These are phyloP conservation scores for Acleris emargana DNA, from an alignment of 2,888 invertebrate genomes.

Conservation along the genomic window DNA sequence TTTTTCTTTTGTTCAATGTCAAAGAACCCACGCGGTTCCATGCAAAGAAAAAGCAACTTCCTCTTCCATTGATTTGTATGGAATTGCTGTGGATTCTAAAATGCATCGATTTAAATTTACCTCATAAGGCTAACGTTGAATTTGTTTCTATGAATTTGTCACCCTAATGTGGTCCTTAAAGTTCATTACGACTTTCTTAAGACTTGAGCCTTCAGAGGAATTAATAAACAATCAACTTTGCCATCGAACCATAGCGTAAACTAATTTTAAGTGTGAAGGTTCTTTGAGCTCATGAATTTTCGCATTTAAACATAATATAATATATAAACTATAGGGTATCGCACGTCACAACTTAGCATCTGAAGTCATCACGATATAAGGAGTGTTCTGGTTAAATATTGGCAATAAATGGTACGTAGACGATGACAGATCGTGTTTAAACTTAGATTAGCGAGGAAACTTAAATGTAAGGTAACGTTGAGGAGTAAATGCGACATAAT, in stretches of 20 bases:
- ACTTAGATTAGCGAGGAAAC: slow-evolving; percentile 56
- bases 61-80: slow-evolving; percentile 78
- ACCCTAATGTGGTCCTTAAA: too few species aligned
- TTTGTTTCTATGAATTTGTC: too few species aligned
- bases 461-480: slow-evolving; percentile 64
- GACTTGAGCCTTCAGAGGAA: neutral
- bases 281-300: slow-evolving; percentile 78
- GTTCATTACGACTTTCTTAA: too few species aligned
- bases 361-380: slow-evolving; percentile 72
- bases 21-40: slow-evolving; percentile 74
- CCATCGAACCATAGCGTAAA: slow-evolving; percentile 52
- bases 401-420: slow-evolving; percentile 72
- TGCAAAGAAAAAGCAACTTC: slow-evolving; percentile 79
- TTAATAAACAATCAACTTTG: slow-evolving; percentile 55
- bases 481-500: slow-evolving; percentile 68
- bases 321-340: slow-evolving; percentile 72
- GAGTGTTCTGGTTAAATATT: slow-evolving; percentile 59
- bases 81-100: slow-evolving; percentile 73
- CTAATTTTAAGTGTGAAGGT: slow-evolving; percentile 70
- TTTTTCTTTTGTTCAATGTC: slow-evolving; percentile 17
- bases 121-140: too few species aligned
- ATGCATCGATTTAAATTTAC: slow-evolving; percentile 42
- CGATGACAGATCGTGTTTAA: slow-evolving; percentile 61
- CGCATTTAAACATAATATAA: slow-evolving; percentile 64
- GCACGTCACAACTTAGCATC: slow-evolving; percentile 81